A percentile compares a stretch with the other conserved stretches of the same genome.
Evolutionary conservation across 2,797 vertebrate genomes (phyloP).

Genomic region (Thalassophryne amazonica): DNA sequence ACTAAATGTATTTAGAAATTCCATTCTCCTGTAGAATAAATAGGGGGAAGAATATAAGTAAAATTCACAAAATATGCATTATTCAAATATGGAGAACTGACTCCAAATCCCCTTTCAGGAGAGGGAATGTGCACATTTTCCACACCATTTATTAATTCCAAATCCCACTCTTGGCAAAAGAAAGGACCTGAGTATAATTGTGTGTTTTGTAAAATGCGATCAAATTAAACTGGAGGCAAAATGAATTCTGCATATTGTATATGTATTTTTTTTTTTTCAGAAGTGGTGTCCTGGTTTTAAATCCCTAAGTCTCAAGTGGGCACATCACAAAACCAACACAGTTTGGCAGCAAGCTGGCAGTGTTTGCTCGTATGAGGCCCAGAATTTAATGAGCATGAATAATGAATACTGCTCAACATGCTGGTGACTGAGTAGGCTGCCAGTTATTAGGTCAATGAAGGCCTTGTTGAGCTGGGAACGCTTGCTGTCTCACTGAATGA

Average conservation of each 20-base stretch:
- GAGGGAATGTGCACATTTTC: conserved; percentile 36
- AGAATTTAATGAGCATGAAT: conserved; percentile 88
- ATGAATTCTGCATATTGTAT: conserved; percentile 62
- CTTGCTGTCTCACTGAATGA: conserved; percentile 65
- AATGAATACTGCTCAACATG: conserved; percentile 84
- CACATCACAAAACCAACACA: conserved; percentile 83
- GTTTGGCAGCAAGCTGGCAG: conserved; percentile 83
- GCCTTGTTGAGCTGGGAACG: conserved; percentile 75
- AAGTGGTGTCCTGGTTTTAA: conserved; percentile 82
- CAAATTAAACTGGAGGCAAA: conserved; percentile 74
- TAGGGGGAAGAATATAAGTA: conserved; percentile 43
- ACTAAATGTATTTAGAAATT: conserved; percentile 65
- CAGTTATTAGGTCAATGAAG: conserved; percentile 84
- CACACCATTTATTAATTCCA: conserved; percentile 69
- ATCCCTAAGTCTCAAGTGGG: conserved; percentile 83
- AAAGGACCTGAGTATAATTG: conserved; percentile 73
- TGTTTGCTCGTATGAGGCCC: conserved; percentile 79
- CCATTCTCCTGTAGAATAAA: conserved; percentile 51
- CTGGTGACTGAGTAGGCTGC: conserved; percentile 77
- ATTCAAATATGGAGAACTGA: conserved; percentile 63
- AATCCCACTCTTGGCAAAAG: conserved; percentile 63
- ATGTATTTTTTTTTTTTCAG: conserved; percentile 72
- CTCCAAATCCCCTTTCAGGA: conserved; percentile 71
- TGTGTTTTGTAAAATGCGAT: conserved; percentile 78
- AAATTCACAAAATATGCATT: conserved; percentile 64